Evolutionary conservation across 2,113 vertebrate species (phyloP), one percentile per base, ranked within the genome.

Genomic region (Perca flavescens): DNA sequence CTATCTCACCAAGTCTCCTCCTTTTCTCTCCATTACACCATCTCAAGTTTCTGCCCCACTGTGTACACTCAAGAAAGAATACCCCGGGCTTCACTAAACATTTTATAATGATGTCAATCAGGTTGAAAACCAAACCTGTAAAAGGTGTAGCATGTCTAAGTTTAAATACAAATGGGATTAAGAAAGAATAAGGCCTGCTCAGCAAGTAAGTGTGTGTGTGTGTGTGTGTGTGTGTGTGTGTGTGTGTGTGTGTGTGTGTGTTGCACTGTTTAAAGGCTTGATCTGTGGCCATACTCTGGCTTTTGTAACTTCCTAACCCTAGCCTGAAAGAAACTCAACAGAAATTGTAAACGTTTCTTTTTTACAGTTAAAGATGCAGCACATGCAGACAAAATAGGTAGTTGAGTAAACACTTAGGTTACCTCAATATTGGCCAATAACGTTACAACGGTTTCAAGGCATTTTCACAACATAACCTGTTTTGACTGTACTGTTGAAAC

Each of bases 1-100:
- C 43, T 75, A 77, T 50, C 72, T 69, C 61, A 31, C 16, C 3
- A 14, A 75, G 80, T 83, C 86, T 76, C 88, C 86, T 85, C 85
- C 83, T 85, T 80, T 65, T 40, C 80, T 52, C 62, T 61, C 4
- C 34, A 6, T 9, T 49, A 9, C 40, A 31, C 50, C 15, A 10
- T 79, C 79, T 84, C 82, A 80, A 66, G 68, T 89, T 76, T 63
- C 82, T 47, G 11, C 34, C 17, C 50, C 57, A 68, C 70, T 25
- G 40, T n/a, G 16, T 25, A 61, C 15, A 61, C 19, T 67, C 15
- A 43, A 79, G 21, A 81, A 31, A 36, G 31, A n/a, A 31, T 28
- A 53, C 12, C 16, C 31, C 31, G 15, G 25, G 17, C 12, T 36
- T 21, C 0, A 34, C 16, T 25, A 64, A 31, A 28, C 22, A n/a